phyloP scores from a whole-genome alignment of 1,140 invertebrate genomes.

The Anastatus disparis region DNA sequence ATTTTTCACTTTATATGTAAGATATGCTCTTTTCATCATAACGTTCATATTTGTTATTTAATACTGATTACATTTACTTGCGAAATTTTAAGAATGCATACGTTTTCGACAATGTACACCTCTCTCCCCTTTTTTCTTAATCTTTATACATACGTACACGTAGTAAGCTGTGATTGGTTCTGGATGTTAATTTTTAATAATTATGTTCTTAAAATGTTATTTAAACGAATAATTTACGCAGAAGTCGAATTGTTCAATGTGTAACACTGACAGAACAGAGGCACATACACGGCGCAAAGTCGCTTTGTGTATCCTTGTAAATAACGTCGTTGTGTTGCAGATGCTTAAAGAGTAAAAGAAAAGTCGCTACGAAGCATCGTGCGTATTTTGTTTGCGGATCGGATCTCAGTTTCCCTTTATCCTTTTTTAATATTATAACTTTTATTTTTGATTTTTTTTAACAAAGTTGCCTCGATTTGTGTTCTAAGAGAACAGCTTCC shows the following conservation, averaged over 20 bases:
- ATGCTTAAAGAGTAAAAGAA: constrained; percentile 50
- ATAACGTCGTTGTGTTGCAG: constrained; percentile 50
- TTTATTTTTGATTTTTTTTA: constrained; percentile 13
- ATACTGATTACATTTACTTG: constrained; percentile 19
- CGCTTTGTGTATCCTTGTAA: constrained; percentile 49
- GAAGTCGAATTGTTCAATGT: constrained; percentile 41
- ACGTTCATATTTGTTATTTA: constrained; percentile 9
- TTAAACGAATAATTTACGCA: constrained; percentile 44
- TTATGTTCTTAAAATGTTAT: constrained; percentile 47
- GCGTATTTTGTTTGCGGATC: constrained; percentile 41
- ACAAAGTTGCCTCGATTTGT: constrained; percentile 15
- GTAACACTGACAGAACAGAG: constrained; percentile 40
- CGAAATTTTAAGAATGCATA: constrained; percentile 15
- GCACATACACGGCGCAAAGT: constrained; percentile 28
- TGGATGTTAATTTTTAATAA: constrained; percentile 51
- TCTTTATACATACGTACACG: constrained; percentile 42
- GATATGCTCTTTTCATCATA: constrained; percentile 3
- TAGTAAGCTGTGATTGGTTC: constrained; percentile 53
- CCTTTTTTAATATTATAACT: constrained; percentile 26
- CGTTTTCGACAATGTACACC: constrained; percentile 45
- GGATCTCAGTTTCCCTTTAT: constrained; percentile 42
- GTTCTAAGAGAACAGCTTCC: constrained; percentile 24
- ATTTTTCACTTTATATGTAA: constrained; percentile 26
- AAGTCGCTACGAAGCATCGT: constrained; percentile 43
- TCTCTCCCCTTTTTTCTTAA: constrained; percentile 47